phyloP scores from a whole-genome alignment of 2,888 invertebrate genomes.

The Sisyra nigra region DNA sequence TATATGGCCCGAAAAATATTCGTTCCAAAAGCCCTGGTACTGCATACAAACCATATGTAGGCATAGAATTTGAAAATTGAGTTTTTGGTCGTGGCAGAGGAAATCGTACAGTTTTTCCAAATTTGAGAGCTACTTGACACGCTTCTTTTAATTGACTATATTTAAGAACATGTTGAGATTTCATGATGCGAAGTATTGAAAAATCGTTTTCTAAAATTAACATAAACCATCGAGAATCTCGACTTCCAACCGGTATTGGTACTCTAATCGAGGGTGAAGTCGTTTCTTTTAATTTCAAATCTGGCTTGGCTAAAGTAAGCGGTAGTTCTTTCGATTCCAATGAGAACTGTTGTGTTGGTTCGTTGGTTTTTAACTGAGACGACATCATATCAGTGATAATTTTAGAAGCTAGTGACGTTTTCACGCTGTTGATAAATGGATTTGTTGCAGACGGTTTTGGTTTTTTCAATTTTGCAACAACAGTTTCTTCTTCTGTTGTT shows the following conservation, averaged over 20 bases:
- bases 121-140: conserved; percentile 29
- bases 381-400: no score
- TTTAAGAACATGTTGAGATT: conserved; percentile 35
- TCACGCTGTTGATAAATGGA: background rate
- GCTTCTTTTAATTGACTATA: conserved; percentile 32
- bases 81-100: conserved; percentile 1
- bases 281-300: background rate
- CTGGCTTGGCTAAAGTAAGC: conserved; percentile 20
- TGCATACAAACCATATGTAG: conserved; percentile 23
- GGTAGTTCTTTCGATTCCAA: conserved; percentile 9
- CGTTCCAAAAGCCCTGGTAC: conserved; percentile 19
- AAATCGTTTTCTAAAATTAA: conserved; percentile 37
- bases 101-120: conserved; percentile 32
- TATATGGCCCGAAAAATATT: conserved; percentile 27
- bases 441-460: background rate
- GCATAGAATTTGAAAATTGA: background rate
- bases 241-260: conserved; percentile 16
- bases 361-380: background rate
- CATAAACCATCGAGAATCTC: conserved; percentile 34
- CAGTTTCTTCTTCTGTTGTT: background rate
- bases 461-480: no score
- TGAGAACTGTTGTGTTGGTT: background rate
- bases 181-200: conserved; percentile 32
- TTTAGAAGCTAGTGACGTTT: no score
- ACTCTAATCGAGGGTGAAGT: conserved; percentile 20